Evolutionary conservation across 2,797 vertebrate species (phyloP).

Genomic region (Chromobotia macracanthus): DNA sequence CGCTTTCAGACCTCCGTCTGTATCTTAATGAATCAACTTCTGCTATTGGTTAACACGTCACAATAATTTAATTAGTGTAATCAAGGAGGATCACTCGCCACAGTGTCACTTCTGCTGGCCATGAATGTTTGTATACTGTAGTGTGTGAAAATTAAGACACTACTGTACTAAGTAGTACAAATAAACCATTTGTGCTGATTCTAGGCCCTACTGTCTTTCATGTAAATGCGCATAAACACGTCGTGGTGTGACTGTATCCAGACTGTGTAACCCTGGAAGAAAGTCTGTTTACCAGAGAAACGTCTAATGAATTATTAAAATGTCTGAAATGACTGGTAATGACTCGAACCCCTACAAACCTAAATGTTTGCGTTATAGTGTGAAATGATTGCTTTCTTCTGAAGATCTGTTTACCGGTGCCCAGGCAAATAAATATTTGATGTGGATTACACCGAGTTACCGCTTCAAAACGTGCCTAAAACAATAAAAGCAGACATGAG

Average conservation of each 20-base stretch:
- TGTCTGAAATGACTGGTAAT: slow-evolving; percentile 74
- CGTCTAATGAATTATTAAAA: slow-evolving; percentile 79
- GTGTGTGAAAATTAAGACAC: slow-evolving; percentile 52
- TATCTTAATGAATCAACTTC: slow-evolving; percentile 92
- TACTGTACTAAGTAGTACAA: slow-evolving; percentile 41
- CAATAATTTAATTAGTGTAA: slow-evolving; percentile 99
- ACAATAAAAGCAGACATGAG: slow-evolving; percentile 1
- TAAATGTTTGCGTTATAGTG: slow-evolving; percentile 81
- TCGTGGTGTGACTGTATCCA: not conserved
- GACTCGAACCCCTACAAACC: slow-evolving; percentile 71
- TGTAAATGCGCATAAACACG: slow-evolving; percentile 8
- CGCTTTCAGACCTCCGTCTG: slow-evolving; percentile 86
- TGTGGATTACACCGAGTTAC: slow-evolving; percentile 68
- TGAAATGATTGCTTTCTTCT: slow-evolving; percentile 70
- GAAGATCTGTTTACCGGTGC: slow-evolving; percentile 86
- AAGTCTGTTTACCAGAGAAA: slow-evolving; percentile 71
- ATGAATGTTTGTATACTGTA: slow-evolving; percentile 57
- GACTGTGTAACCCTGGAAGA: slow-evolving; percentile 69
- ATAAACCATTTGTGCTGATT: slow-evolving; percentile 40
- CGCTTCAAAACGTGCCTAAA: slow-evolving; percentile 44
- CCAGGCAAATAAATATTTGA: slow-evolving; percentile 88
- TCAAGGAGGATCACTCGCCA: slow-evolving; percentile 88
- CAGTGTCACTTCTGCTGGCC: slow-evolving; percentile 62
- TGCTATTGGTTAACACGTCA: slow-evolving; percentile 93
- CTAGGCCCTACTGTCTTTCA: slow-evolving; percentile 15